phyloP scores from a whole-genome alignment of 2,888 invertebrate genomes.

The Lamellibrachia satsuma region DNA sequence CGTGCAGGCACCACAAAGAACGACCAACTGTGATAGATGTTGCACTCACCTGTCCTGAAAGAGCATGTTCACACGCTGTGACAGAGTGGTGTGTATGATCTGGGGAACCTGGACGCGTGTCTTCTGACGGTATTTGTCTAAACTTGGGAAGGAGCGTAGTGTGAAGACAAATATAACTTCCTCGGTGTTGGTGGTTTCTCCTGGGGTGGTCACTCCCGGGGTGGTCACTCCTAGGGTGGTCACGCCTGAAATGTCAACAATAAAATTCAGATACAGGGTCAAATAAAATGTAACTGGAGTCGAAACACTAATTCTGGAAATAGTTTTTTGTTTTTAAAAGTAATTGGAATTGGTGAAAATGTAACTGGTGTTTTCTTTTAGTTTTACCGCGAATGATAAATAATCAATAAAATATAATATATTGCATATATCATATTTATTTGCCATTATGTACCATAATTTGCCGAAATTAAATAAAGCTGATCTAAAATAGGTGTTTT shows the following conservation, averaged over 20 bases:
- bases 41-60: constrained; percentile 47
- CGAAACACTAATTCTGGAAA: no score
- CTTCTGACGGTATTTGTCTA: constrained; percentile 50
- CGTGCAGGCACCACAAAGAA: not conserved
- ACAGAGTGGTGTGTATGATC: constrained; percentile 49
- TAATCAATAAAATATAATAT: no score
- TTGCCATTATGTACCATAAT: no score
- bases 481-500: no score
- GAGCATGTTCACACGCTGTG: constrained; percentile 48
- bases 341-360: no score
- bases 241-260: not conserved
- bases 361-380: no score
- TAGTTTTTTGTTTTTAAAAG: no score
- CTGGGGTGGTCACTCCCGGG: constrained; percentile 26
- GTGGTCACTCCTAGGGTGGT: constrained; percentile 36
- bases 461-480: no score
- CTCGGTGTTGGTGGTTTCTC: constrained; percentile 36
- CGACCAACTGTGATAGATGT: not conserved
- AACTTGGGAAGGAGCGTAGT: constrained; percentile 50
- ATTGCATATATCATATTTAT: no score
- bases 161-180: constrained; percentile 51
- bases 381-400: no score
- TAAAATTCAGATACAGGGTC: not conserved
- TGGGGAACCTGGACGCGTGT: constrained; percentile 40
- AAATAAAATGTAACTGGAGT: no score